Evolutionary conservation across 1,140 invertebrate species (phyloP).

Genomic region (Drosophila sturtevanti): DNA sequence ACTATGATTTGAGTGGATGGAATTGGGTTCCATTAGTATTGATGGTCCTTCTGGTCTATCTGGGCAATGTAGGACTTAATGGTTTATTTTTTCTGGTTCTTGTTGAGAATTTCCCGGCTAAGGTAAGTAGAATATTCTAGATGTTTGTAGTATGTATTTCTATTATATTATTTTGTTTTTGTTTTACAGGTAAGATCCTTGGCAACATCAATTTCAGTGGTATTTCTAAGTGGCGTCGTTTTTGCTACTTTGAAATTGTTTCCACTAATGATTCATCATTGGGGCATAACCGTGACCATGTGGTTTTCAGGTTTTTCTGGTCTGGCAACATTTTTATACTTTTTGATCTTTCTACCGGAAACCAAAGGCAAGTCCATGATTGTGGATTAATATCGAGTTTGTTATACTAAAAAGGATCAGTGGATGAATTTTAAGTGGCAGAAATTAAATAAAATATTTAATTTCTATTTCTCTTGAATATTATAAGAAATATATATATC

Average conservation of each 20-base stretch:
- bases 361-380: constrained; percentile 86
- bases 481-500: too few relatives aligned
- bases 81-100: constrained; percentile 71
- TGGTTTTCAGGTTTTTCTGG: constrained; percentile 55
- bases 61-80: constrained; percentile 67
- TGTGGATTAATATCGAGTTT: constrained; percentile 29
- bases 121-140: constrained; percentile 40
- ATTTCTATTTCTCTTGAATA: too few relatives aligned
- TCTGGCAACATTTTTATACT: constrained; percentile 63
- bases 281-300: constrained; percentile 62
- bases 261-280: constrained; percentile 50
- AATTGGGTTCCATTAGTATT: constrained; percentile 71
- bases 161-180: too few relatives aligned
- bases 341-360: constrained; percentile 85
- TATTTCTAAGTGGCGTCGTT: constrained; percentile 53
- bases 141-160: too few relatives aligned
- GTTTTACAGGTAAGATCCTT: constrained; percentile 59
- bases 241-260: constrained; percentile 63
- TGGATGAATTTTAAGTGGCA: neutral
- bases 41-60: constrained; percentile 62
- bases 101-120: constrained; percentile 70
- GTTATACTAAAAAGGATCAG: neutral
- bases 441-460: too few relatives aligned
- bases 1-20: constrained; percentile 39
- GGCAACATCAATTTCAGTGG: constrained; percentile 59